Evolutionary conservation across 2,113 vertebrate genomes (phyloP).

Genomic region (Colius striatus): DNA sequence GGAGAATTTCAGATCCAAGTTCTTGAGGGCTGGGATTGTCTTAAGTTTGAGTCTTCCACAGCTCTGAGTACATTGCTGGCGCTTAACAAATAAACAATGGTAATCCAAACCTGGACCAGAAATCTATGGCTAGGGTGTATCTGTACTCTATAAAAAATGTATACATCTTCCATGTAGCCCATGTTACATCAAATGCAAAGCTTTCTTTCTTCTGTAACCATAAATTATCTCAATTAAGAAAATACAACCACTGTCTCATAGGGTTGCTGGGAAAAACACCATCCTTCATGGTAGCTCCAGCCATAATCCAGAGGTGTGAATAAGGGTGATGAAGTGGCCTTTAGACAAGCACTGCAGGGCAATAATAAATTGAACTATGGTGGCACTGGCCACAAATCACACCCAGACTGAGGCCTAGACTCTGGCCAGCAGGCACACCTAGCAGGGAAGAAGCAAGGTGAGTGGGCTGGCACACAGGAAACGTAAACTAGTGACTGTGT

Average conservation of each 20-base stretch:
- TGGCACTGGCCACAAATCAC: neutral
- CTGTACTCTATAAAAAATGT: neutral
- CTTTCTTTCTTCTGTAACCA: neutral
- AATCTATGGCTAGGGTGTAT: constrained; percentile 9
- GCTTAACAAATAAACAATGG: constrained; percentile 56
- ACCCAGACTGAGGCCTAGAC: neutral
- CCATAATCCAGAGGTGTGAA: neutral
- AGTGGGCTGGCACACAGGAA: neutral
- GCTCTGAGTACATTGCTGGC: constrained; percentile 55
- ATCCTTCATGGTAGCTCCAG: neutral
- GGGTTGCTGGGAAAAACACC: neutral
- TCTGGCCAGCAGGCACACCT: neutral
- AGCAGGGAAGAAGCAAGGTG: neutral
- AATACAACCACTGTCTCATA: neutral
- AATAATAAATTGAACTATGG: neutral
- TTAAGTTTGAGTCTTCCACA: neutral
- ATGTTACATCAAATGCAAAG: neutral
- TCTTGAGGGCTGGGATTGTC: constrained; percentile 25
- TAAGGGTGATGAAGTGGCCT: neutral
- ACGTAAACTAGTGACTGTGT: neutral
- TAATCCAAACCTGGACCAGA: constrained; percentile 44
- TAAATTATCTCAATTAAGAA: neutral
- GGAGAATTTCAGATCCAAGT: constrained; percentile 52
- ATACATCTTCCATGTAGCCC: neutral
- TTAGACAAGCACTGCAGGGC: rapidly evolving